Percentiles rank a stretch among this genome's conserved stretches.
These are phyloP conservation scores for Poeciliopsis gracilis DNA, from an alignment of 2,797 vertebrate species.

Conservation along the genomic window DNA sequence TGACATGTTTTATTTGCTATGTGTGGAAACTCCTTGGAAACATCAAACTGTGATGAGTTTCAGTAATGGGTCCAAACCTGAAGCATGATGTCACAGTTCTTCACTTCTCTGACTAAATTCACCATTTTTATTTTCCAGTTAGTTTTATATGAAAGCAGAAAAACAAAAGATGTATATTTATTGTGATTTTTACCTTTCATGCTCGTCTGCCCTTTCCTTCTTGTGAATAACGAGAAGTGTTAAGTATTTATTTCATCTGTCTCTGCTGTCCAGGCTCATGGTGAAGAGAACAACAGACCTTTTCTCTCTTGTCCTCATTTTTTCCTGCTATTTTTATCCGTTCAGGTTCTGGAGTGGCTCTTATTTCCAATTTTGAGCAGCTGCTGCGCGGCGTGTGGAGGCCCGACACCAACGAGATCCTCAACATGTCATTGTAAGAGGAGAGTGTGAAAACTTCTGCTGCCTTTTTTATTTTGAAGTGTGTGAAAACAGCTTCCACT, in stretches of 20 bases:
- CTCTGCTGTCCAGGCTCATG: not conserved
- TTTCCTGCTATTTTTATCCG: constrained; percentile 60
- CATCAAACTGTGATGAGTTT: not conserved
- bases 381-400: constrained; percentile 96
- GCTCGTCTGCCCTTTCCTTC: not conserved
- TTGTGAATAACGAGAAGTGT: not conserved
- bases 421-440: constrained; percentile 98
- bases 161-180: not conserved
- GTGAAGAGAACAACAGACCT: constrained; percentile 7
- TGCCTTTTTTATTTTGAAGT: not conserved
- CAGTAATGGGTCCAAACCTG: not conserved
- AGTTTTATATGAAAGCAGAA: not conserved
- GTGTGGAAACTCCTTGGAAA: not conserved
- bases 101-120: not conserved
- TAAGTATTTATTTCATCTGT: not conserved
- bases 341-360: constrained; percentile 92
- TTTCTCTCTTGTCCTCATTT: constrained; percentile 44
- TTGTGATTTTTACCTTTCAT: not conserved
- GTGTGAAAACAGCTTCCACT: not conserved
- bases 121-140: not conserved
- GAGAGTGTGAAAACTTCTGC: not conserved
- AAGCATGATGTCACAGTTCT: not conserved
- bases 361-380: constrained; percentile 96
- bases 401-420: constrained; percentile 94
- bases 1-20: not conserved